Evolutionary conservation across 2,113 vertebrate genomes (phyloP).

Genomic region (Aythya baeri): DNA sequence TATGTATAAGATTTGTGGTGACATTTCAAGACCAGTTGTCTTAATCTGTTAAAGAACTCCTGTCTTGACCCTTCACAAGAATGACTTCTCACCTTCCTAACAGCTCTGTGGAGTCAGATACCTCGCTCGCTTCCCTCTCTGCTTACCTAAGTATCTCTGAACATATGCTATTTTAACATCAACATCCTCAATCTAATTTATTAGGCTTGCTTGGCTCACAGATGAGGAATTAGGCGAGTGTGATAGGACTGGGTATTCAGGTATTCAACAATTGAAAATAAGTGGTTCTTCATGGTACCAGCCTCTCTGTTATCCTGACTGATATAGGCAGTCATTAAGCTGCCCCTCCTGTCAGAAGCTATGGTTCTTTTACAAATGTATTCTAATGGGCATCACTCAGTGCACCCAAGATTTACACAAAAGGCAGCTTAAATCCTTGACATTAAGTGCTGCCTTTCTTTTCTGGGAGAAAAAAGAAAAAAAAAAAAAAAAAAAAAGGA

Average conservation of each 20-base stretch:
- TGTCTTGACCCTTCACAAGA: neutral
- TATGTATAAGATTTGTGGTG: neutral
- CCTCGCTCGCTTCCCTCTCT: neutral
- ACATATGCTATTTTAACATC: neutral
- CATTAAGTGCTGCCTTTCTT: accelerated
- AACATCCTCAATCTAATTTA: neutral
- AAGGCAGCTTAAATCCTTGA: neutral
- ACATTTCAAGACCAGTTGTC: neutral
- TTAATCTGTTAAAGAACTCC: neutral
- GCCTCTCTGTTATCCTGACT: neutral
- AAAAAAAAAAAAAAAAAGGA: neutral
- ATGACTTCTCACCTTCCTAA: neutral
- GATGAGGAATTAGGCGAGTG: neutral
- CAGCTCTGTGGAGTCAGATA: neutral
- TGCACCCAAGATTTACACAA: neutral
- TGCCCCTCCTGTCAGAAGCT: neutral
- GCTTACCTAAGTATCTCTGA: neutral
- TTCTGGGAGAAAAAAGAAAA: neutral
- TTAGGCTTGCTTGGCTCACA: neutral
- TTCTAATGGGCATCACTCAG: neutral
- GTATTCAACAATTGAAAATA: neutral
- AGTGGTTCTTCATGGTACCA: neutral
- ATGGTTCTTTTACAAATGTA: neutral
- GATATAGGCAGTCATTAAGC: neutral
- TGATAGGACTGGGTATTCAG: neutral